A percentile compares a stretch with the other conserved stretches of the same genome.
These are phyloP conservation scores for Apis dorsata DNA, from an alignment of 1,140 invertebrate species.

Conservation along the genomic window DNA sequence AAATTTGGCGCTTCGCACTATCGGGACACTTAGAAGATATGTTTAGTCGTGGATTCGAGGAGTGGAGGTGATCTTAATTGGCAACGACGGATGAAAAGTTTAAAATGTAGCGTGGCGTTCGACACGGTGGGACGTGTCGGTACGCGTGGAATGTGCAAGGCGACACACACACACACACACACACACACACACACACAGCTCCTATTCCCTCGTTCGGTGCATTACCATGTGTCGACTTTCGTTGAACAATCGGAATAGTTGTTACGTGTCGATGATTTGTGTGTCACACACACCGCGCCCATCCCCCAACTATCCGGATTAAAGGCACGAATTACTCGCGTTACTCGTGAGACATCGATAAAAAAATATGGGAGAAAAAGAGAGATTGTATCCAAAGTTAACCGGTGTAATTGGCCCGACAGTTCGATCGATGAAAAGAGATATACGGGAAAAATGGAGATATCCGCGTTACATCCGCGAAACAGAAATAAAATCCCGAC, in stretches of 20 bases:
- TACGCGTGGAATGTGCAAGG: conserved; percentile 63
- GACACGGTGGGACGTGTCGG: conserved; percentile 56
- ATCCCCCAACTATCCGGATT: background rate
- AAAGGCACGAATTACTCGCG: background rate
- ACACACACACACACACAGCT: conserved; percentile 33
- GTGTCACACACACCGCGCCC: conserved; percentile 49
- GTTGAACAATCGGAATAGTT: background rate
- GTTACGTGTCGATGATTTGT: conserved; percentile 49
- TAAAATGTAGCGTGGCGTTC: conserved; percentile 38
- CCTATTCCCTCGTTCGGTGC: conserved; percentile 41
- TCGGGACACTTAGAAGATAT: too few relatives aligned
- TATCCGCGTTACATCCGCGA: background rate
- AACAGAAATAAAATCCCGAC: background rate
- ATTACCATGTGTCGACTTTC: conserved; percentile 44
- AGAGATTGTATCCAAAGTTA: too few relatives aligned
- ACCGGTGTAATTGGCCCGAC: too few relatives aligned
- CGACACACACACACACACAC: conserved; percentile 30
- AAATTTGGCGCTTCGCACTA: too few relatives aligned
- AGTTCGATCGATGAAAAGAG: background rate
- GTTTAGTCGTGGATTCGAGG: too few relatives aligned
- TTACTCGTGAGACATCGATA: too few relatives aligned
- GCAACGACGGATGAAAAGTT: conserved; percentile 13
- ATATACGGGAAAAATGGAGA: background rate
- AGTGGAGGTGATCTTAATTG: conserved; percentile 28
- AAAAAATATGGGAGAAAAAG: too few relatives aligned